Base-by-base conservation (phyloP, 2,113 vertebrate genomes). In the Tupaia tana region DNA sequence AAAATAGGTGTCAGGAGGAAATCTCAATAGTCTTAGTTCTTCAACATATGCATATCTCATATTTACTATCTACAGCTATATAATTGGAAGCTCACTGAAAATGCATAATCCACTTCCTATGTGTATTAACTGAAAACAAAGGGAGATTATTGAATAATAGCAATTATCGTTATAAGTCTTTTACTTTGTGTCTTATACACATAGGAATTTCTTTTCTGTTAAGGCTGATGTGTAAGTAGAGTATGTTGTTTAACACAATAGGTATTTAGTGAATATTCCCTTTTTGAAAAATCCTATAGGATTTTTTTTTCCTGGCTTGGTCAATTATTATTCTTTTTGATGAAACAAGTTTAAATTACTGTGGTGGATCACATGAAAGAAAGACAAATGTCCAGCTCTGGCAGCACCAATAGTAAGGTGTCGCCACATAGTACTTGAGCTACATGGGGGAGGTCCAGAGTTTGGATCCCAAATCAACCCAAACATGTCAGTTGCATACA, bases 51-150 rank as follows among this genome's bases (percentile, higher is more conserved):
- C 6, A 12, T 85, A 93, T 85, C 52, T 92, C 58, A 16, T 94
- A 87, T 96, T 93, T 93, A 78, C 66, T 80, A 91, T 95, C 85
- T 93, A 34, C 16, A 74, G 13, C 14, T 93, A 81, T 71, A 34
- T 90, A 84, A 94, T 61, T 93, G 86, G 88, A 96, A 95, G 43
- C 59, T 89, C 63, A 43, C 27, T 74, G 61, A 80, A 91, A 96
- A 90, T 81, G 56, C 13, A 93, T 93, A 96, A 93, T 92, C 27
- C 27, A 82, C 18, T 83, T 93, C 58, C 67, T 86, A 27, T 82
- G 80, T 90, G 15, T 90, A 82, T 90, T 94, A 89, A 59, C n/a
- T 63, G 27, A 88, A 96, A 88, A 66, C 19, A 93, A 79, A 89
- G 43, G 84, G 15, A 90, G 66, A 91, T 90, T 86, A 95, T 66